Base-by-base conservation (phyloP, 2,797 vertebrate species). In the Takifugu rubripes region DNA sequence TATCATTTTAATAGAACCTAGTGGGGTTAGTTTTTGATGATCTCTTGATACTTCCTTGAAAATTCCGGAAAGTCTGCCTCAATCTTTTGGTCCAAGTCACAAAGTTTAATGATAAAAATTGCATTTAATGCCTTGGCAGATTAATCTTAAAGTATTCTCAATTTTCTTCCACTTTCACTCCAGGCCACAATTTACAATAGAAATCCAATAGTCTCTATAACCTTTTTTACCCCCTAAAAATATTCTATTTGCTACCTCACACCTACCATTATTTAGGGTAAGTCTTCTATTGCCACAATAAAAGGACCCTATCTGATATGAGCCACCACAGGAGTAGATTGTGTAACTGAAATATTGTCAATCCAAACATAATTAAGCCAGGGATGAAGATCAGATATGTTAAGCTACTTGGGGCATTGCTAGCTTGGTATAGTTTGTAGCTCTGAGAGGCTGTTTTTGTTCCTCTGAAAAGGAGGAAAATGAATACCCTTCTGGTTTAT, bases 401-500 rank as follows among this genome's bases (percentile, higher is more conserved):
- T 49, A 1, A 5, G 6, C 17, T 42, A 21, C 21, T 15, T 25
- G 6, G 1, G 33, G 24, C 21, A 0, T 2, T 25, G 6, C 6
- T n/a, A 29, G 6, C 27, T 11, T 31, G 15, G n/a, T 3, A 8
- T 27, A 16, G 24, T 24, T 17, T 5, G 2, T 51, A 16, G 52
- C 62, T 57, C 33, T 36, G 33, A 36, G 3, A 15, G 57, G 66
- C 66, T 47, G 45, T 43, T 50, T 49, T 60, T 61, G 26, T 21
- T 29, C 57, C 71, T 57, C 55, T 45, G 52, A 25, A 1, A 71
- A 3, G 8, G 65, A 1, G 54, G 77, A 58, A 68, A 17, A 73
- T 51, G 25, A 14, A 16, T 52, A 50, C 3, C 0, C 0, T 25
- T 68, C n/a, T 64, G 74, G 48, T 84, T 84, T 84, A 82, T 82